Conservation (phyloP, 2,888 invertebrate species). For the Eustalomyia histrio region DNA sequence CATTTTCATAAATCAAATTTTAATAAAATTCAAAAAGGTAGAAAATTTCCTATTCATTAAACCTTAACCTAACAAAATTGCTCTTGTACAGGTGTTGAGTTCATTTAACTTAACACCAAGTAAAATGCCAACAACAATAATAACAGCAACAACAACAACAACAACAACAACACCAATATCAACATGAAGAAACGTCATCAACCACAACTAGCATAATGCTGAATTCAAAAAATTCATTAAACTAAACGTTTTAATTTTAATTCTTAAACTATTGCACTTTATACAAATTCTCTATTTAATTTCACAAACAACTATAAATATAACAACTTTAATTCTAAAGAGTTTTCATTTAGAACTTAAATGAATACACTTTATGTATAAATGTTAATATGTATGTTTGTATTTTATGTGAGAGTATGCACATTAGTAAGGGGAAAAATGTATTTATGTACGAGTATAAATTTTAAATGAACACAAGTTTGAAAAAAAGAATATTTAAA, state of each 20-base stretch:
- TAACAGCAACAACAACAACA: conserved; percentile 1
- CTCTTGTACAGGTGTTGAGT: conserved; percentile 43
- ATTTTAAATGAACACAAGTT: background rate
- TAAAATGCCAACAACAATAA: background rate
- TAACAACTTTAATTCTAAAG: background rate
- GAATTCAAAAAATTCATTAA: conserved; percentile 49
- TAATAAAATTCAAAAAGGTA: conserved; percentile 20
- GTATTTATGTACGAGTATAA: background rate
- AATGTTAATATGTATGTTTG: background rate
- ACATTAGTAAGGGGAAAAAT: conserved; percentile 5
- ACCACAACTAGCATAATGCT: background rate
- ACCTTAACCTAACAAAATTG: conserved; percentile 48
- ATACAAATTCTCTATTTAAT: conserved; percentile 4
- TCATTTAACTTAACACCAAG: conserved; percentile 51
- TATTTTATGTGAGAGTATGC: background rate
- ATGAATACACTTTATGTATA: conserved; percentile 7
- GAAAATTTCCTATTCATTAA: conserved; percentile 53
- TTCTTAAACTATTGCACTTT: conserved; percentile 38
- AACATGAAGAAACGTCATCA: background rate
- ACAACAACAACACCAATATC: too few species aligned
- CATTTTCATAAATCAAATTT: background rate
- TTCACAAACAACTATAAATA: too few species aligned
- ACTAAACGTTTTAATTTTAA: conserved; percentile 44
- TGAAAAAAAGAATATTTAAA: conserved; percentile 24
- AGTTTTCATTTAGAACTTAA: conserved; percentile 13